phyloP scores from a whole-genome alignment of 2,888 invertebrate species.

The Dyspetes luteomarginatus region DNA sequence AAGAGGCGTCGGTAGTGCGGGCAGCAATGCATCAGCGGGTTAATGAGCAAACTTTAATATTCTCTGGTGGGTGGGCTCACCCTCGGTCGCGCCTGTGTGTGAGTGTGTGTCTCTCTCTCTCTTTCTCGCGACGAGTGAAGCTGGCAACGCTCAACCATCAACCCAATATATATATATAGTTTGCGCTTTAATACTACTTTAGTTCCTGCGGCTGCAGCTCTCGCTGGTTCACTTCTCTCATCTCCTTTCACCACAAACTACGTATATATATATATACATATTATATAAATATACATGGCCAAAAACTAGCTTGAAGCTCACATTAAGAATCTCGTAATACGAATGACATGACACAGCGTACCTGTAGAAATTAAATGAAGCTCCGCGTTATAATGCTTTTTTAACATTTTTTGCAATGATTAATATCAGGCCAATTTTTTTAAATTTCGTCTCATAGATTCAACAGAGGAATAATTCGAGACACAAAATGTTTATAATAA shows the following conservation, averaged over 20 bases:
- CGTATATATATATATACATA: constrained; percentile 4
- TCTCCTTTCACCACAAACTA: constrained; percentile 16
- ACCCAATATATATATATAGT: constrained; percentile 64
- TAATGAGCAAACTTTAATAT: constrained; percentile 79
- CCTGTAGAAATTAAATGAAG: constrained; percentile 2
- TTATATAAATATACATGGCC: not conserved
- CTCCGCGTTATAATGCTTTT: not conserved
- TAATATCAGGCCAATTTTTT: not conserved
- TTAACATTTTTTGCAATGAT: constrained; percentile 5
- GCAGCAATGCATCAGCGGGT: constrained; percentile 75
- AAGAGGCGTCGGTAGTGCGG: constrained; percentile 54
- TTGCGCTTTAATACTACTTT: constrained; percentile 62
- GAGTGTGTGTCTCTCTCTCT: constrained; percentile 50
- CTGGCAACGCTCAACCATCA: constrained; percentile 60
- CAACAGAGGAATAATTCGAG: no score
- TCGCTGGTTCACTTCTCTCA: constrained; percentile 29
- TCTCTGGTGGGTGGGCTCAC: constrained; percentile 66
- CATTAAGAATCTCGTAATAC: constrained; percentile 25
- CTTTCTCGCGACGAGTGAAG: constrained; percentile 54
- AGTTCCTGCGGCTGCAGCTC: constrained; percentile 56
- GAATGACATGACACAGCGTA: constrained; percentile 19
- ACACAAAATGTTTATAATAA: no score
- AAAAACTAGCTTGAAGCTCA: constrained; percentile 28
- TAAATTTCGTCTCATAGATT: not conserved
- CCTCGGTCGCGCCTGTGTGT: constrained; percentile 60